Base-by-base conservation (phyloP, 2,113 vertebrate genomes). In the Xyrauchen texanus region DNA sequence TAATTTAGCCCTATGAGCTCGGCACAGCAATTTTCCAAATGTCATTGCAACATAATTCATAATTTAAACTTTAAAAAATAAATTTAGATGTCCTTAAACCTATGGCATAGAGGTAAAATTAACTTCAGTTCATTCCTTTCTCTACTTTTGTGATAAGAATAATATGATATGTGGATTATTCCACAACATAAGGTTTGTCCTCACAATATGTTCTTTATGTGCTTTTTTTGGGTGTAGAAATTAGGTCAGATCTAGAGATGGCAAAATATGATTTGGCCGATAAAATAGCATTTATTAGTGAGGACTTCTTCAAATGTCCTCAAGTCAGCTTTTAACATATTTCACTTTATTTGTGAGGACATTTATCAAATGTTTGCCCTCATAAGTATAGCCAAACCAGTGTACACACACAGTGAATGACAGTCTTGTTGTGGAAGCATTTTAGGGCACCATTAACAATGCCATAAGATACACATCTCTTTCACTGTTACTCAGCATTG, bases 21-120 rank as follows among this genome's bases (percentile, higher is more conserved):
- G 47, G 62, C 69, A 69, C 60, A 81, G 82, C 77, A 81, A 82
- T 84, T 82, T 82, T 42, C 66, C 74, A 83, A 83, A 85, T 84
- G 57, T 76, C 68, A 75, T 61, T 58, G 78, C 64, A 52, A 66
- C 67, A 51, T 81, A 65, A 81, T 76, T 72, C 63, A 75, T 80
- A 34, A 79, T 81, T 68, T 67, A 76, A 81, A 71, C 76, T 82
- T 70, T 13, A 60, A 60, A 60, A 64, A 83, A 83, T 86, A 13
- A 55, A 84, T 81, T 82, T 66, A 42, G 7, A 64, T 7, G n/a
- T 52, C 61, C 57, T 63, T 15, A 61, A 57, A 46, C 8, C 55
- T 55, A 51, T 53, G 53, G 55, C 60, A 11, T 12, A 44, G 55
- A 72, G 74, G 62, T 64, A 58, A 68, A 74, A 76, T 21, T 60